Percentiles rank a stretch among this genome's conserved stretches.
Conservation (phyloP, 2,113 vertebrate genomes). For the Chrysemys picta region DNA sequence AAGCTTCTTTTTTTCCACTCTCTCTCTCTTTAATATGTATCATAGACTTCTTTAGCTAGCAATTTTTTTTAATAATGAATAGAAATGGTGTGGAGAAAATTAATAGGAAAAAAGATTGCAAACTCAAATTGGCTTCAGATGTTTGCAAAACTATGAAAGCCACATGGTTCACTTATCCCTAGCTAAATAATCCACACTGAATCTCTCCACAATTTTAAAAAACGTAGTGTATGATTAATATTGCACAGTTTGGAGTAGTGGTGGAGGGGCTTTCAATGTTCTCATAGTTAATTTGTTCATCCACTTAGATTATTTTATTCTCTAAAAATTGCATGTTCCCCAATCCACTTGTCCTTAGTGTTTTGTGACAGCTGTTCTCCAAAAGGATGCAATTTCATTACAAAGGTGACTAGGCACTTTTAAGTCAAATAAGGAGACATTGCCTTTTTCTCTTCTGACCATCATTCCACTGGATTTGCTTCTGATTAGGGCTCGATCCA, state of each 20-base stretch:
- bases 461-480: too few species aligned
- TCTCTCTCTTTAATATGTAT: background rate
- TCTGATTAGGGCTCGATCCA: too few species aligned
- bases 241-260: background rate
- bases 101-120: background rate
- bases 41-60: background rate
- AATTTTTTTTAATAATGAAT: background rate
- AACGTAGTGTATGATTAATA: background rate
- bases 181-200: background rate
- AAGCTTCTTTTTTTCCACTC: background rate
- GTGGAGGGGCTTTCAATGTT: background rate
- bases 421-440: too few species aligned
- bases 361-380: too few species aligned
- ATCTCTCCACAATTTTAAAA: background rate
- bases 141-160: background rate
- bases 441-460: too few species aligned
- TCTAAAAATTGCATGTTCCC: too few species aligned
- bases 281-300: too few species aligned
- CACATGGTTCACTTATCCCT: background rate
- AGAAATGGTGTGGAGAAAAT: background rate
- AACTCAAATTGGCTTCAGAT: background rate
- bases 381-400: too few species aligned
- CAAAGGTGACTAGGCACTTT: too few species aligned
- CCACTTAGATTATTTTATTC: too few species aligned
- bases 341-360: too few species aligned